Evolutionary conservation across 1,140 invertebrate species (phyloP).

Genomic region (Diachasmimorpha longicaudata): DNA sequence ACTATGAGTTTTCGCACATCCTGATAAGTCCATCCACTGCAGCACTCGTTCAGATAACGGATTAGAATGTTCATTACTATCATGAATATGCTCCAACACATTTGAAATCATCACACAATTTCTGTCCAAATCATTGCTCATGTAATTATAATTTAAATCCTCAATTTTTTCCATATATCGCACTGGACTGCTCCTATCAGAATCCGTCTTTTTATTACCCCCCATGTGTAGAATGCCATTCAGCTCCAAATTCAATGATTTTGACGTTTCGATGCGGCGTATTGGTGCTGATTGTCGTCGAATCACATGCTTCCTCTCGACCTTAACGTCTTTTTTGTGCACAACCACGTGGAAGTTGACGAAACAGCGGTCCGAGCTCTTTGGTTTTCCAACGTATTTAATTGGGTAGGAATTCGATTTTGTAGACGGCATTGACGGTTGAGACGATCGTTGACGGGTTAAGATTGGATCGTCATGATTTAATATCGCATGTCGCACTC

Average conservation of each 20-base stretch:
- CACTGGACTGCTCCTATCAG: not conserved
- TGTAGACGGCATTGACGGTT: slow-evolving; percentile 21
- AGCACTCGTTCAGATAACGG: slow-evolving; percentile 59
- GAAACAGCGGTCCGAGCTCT: slow-evolving; percentile 48
- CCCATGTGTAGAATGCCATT: slow-evolving; percentile 25
- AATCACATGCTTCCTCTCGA: slow-evolving; percentile 25
- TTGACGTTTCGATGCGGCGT: not conserved
- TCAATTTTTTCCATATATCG: not conserved
- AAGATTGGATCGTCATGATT: slow-evolving; percentile 68
- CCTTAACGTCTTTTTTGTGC: slow-evolving; percentile 34
- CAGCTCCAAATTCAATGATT: slow-evolving; percentile 21
- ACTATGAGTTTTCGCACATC: slow-evolving; percentile 42
- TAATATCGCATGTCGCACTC: slow-evolving; percentile 73
- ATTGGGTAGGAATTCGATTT: slow-evolving; percentile 35
- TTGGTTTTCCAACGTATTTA: slow-evolving; percentile 29
- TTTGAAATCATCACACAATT: not conserved
- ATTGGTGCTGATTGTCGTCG: slow-evolving; percentile 44
- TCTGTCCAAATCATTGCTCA: not conserved
- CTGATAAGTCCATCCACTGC: slow-evolving; percentile 62
- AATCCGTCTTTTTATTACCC: slow-evolving; percentile 18
- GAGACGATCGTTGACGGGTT: slow-evolving; percentile 25
- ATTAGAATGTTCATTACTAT: slow-evolving; percentile 36
- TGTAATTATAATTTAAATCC: not conserved
- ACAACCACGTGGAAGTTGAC: slow-evolving; percentile 50
- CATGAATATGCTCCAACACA: slow-evolving; percentile 7